Evolutionary conservation across 1,140 invertebrate genomes (phyloP).

Genomic region (Eulimnadia texana): DNA sequence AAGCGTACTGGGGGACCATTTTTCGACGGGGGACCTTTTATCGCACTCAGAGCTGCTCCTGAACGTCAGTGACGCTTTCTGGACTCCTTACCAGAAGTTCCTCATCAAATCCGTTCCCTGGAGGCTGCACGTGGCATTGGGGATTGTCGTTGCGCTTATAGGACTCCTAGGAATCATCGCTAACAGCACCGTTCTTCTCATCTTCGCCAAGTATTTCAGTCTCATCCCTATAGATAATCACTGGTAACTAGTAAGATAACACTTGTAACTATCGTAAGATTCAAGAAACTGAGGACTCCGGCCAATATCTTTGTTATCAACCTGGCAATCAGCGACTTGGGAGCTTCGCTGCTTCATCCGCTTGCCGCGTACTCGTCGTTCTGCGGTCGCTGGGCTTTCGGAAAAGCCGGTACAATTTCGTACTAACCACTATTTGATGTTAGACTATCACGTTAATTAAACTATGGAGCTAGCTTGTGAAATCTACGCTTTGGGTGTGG

Average conservation of each 20-base stretch:
- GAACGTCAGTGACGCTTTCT: background rate
- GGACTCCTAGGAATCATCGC: conserved; percentile 25
- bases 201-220: conserved; percentile 28
- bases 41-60: no score
- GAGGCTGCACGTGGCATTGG: conserved; percentile 24
- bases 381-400: conserved; percentile 27
- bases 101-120: conserved; percentile 1
- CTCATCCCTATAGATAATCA: background rate
- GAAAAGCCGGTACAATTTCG: conserved; percentile 7
- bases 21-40: no score
- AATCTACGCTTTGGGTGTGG: conserved; percentile 35
- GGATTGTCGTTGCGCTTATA: conserved; percentile 24
- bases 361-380: conserved; percentile 32
- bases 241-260: no score
- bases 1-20: no score
- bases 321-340: conserved; percentile 28
- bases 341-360: conserved; percentile 27
- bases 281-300: conserved; percentile 26
- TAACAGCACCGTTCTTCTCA: conserved; percentile 28
- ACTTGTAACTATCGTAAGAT: conserved; percentile 25
- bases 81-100: background rate
- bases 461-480: conserved; percentile 35
- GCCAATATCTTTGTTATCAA: conserved; percentile 30
- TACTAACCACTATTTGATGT: no score
- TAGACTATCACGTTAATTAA: no score